These are phyloP conservation scores for Heteronetta atricapilla DNA, from an alignment of 2,113 vertebrate genomes.

Conservation along the genomic window DNA sequence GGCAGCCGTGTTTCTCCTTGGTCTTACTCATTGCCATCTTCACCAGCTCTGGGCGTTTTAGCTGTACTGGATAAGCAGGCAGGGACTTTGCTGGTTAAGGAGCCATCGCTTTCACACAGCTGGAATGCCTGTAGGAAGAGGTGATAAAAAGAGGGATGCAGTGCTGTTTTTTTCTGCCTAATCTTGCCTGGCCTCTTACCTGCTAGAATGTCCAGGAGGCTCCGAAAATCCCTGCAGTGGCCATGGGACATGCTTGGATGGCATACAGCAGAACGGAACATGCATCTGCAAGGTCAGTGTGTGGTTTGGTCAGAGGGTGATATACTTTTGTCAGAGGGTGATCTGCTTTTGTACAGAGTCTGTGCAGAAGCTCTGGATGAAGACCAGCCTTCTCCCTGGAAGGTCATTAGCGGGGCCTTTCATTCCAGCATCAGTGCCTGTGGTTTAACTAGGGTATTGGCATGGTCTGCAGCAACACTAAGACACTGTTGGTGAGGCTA, in stretches of 20 bases:
- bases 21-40: neutral
- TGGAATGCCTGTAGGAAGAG: neutral
- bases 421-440: neutral
- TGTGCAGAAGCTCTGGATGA: neutral
- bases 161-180: neutral
- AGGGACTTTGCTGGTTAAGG: neutral
- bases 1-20: neutral
- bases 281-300: constrained; percentile 88
- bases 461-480: neutral
- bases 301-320: neutral
- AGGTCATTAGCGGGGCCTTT: neutral
- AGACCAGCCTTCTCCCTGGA: neutral
- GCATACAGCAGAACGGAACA: constrained; percentile 85
- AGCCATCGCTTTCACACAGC: neutral
- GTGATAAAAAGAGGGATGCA: neutral
- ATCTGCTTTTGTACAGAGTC: neutral
- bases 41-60: neutral
- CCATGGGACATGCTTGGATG: constrained; percentile 87
- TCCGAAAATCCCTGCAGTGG: constrained; percentile 81
- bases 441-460: neutral
- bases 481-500: neutral
- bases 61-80: neutral
- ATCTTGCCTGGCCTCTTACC: neutral
- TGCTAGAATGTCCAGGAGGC: constrained; percentile 88
- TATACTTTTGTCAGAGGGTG: neutral